phyloP scores from a whole-genome alignment of 1,140 invertebrate genomes.

The Eufriesea mexicana region DNA sequence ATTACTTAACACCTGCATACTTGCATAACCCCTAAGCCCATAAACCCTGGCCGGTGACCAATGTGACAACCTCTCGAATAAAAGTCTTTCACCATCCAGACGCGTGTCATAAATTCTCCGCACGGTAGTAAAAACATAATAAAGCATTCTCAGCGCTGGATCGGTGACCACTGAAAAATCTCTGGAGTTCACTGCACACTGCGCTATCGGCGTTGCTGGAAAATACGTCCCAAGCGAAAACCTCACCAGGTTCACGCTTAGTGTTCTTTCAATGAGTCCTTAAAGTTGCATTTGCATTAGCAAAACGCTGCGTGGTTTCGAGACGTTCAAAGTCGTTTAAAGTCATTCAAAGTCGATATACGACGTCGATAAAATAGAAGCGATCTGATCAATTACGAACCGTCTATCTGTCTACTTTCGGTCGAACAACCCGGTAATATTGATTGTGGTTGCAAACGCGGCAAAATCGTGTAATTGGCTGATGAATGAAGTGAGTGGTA shows the following conservation, averaged over 20 bases:
- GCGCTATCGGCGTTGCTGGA: neutral
- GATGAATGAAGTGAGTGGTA: too few relatives aligned
- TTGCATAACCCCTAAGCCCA: neutral
- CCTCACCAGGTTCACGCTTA: neutral
- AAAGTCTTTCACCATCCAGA: neutral
- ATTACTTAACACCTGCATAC: slow-evolving; percentile 3
- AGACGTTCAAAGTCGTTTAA: too few relatives aligned
- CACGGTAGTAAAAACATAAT: slow-evolving; percentile 7
- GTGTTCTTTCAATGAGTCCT: neutral
- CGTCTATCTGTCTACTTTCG: too few relatives aligned
- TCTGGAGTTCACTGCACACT: too few relatives aligned
- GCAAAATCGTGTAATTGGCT: too few relatives aligned
- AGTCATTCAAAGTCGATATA: too few relatives aligned
- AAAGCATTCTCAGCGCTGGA: neutral
- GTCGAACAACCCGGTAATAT: too few relatives aligned
- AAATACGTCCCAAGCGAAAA: neutral
- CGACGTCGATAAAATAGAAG: too few relatives aligned
- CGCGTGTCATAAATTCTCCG: neutral
- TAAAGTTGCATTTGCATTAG: neutral
- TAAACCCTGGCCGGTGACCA: neutral
- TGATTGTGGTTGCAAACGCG: too few relatives aligned
- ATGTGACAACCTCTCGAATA: neutral
- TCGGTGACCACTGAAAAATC: neutral
- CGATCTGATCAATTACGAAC: too few relatives aligned
- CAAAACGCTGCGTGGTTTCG: neutral